A percentile compares a stretch with the other conserved stretches of the same genome.
Evolutionary conservation across 1,140 invertebrate species (phyloP).

Genomic region (Lysiphlebus fabarum): DNA sequence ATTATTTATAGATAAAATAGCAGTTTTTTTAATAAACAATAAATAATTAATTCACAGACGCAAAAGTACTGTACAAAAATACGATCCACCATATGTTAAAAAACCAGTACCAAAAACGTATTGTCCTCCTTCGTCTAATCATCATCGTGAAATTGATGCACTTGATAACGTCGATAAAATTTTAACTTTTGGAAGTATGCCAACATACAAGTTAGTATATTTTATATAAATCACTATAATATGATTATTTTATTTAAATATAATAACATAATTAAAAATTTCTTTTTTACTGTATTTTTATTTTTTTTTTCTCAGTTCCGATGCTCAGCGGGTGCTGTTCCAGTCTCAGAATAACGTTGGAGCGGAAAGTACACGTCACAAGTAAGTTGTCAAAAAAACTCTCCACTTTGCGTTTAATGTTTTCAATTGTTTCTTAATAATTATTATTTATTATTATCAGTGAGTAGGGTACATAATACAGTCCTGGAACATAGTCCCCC

Average conservation of each 20-base stretch:
- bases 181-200: constrained; percentile 73
- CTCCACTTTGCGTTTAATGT: no score
- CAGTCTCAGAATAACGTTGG: constrained; percentile 68
- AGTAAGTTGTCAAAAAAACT: constrained; percentile 57
- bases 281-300: neutral
- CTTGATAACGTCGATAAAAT: constrained; percentile 76
- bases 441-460: no score
- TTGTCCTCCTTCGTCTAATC: constrained; percentile 56
- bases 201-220: constrained; percentile 72
- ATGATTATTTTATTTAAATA: neutral
- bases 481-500: no score
- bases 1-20: constrained; percentile 11
- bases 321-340: constrained; percentile 70
- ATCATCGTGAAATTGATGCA: constrained; percentile 66
- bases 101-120: constrained; percentile 75
- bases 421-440: no score
- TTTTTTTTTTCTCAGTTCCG: constrained; percentile 57
- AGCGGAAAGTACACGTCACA: constrained; percentile 58
- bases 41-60: constrained; percentile 58
- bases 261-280: neutral
- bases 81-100: constrained; percentile 81
- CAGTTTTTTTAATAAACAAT: constrained; percentile 34
- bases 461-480: no score
- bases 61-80: constrained; percentile 83
- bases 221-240: neutral